phyloP scores from a whole-genome alignment of 2,113 vertebrate genomes.

The Ivindomyrus marchei region DNA sequence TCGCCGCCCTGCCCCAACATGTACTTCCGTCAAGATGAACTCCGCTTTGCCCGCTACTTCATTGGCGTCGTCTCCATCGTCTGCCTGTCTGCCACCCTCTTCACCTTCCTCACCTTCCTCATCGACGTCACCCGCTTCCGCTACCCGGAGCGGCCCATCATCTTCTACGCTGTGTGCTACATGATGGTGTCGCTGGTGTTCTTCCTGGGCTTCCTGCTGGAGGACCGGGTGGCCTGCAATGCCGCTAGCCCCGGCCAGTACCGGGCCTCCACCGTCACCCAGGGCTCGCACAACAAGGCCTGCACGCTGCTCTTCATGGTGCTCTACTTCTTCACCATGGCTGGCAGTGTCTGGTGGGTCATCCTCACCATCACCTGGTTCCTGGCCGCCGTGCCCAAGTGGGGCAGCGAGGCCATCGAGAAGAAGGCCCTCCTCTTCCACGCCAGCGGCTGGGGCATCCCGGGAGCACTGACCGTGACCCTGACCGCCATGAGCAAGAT shows the following conservation, averaged over 20 bases:
- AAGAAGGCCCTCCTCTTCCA: slow-evolving; percentile 97
- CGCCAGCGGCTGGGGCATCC: slow-evolving; percentile 89
- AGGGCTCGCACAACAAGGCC: slow-evolving; percentile 95
- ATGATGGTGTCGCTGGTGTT: slow-evolving; percentile 97
- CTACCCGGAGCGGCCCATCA: slow-evolving; percentile 93
- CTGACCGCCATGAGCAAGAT: slow-evolving; percentile 95
- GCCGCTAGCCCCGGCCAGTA: slow-evolving; percentile 70
- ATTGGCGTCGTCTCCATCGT: slow-evolving; percentile 87
- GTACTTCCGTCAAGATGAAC: slow-evolving; percentile 86
- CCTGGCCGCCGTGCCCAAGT: slow-evolving; percentile 94
- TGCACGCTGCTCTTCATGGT: slow-evolving; percentile 98
- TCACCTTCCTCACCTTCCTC: slow-evolving; percentile 96
- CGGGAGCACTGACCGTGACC: slow-evolving; percentile 85
- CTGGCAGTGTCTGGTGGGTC: slow-evolving; percentile 98
- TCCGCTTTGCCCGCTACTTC: slow-evolving; percentile 88
- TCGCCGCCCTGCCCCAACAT: slow-evolving; percentile 95
- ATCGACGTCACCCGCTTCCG: slow-evolving; percentile 94
- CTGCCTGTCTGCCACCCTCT: slow-evolving; percentile 91
- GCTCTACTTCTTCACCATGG: slow-evolving; percentile 98
- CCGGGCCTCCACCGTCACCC: slow-evolving; percentile 84
- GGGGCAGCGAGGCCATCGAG: slow-evolving; percentile 98
- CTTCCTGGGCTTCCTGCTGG: slow-evolving; percentile 90
- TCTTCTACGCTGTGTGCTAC: slow-evolving; percentile 97
- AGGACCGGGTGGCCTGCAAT: slow-evolving; percentile 88
- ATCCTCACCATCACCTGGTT: slow-evolving; percentile 98